A percentile compares a stretch with the other conserved stretches of the same genome.
These are phyloP conservation scores for Hemichromis elongatus DNA, from an alignment of 2,113 vertebrate species.

Conservation along the genomic window DNA sequence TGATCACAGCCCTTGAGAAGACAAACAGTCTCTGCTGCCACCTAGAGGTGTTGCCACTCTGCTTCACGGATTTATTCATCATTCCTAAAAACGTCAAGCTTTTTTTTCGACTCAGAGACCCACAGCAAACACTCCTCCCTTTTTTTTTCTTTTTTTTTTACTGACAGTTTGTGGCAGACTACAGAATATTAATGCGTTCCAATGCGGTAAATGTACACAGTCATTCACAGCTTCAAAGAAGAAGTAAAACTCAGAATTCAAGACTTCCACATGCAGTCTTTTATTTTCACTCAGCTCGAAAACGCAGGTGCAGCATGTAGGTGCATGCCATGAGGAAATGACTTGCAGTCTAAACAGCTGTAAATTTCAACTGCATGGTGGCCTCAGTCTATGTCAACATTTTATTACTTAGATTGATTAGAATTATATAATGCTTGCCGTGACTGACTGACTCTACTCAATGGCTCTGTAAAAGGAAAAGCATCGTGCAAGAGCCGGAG, in stretches of 20 bases:
- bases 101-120: background rate
- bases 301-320: slow-evolving; percentile 9
- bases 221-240: slow-evolving; percentile 15
- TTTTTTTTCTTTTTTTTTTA: background rate
- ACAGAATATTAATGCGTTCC: background rate
- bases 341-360: slow-evolving; percentile 54
- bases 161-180: background rate
- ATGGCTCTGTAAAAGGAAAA: slow-evolving; percentile 50
- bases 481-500: background rate
- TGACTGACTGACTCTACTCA: slow-evolving; percentile 59
- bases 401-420: slow-evolving; percentile 70
- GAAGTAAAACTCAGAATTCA: slow-evolving; percentile 17
- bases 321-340: slow-evolving; percentile 18
- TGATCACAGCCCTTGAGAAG: slow-evolving; percentile 11
- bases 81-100: background rate
- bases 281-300: slow-evolving; percentile 9
- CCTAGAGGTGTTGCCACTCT: slow-evolving; percentile 14
- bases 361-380: slow-evolving; percentile 53
- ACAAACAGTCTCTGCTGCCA: slow-evolving; percentile 62
- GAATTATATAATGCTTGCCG: slow-evolving; percentile 55
- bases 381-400: slow-evolving; percentile 46
- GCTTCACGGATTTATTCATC: background rate
- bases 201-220: slow-evolving; percentile 12
- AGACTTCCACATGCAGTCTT: background rate
- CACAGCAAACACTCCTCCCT: background rate